These are phyloP conservation scores for Heteromurus nitidus DNA, from an alignment of 2,888 invertebrate genomes.

Conservation along the genomic window DNA sequence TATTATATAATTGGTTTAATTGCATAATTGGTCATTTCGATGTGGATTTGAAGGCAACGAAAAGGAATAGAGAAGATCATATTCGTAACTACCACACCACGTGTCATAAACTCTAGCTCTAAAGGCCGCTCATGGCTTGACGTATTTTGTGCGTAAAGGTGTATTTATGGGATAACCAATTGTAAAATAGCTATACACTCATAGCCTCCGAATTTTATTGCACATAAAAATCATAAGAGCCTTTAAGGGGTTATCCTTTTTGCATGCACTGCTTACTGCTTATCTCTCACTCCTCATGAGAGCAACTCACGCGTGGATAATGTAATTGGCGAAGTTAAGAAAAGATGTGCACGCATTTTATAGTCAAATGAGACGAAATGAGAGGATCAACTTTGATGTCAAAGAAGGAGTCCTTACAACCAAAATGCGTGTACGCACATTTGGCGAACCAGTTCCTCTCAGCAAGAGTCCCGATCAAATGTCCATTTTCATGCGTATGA, in stretches of 20 bases:
- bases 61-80: too few species aligned
- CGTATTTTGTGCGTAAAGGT: slow-evolving; percentile 4
- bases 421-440: background rate
- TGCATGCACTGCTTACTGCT: background rate
- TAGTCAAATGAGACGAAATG: too few species aligned
- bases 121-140: background rate
- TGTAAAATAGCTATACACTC: background rate
- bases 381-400: too few species aligned
- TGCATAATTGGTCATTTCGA: slow-evolving; percentile 33
- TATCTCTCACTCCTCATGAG: background rate
- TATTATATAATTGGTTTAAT: slow-evolving; percentile 41
- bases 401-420: background rate
- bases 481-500: slow-evolving; percentile 22
- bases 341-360: too few species aligned
- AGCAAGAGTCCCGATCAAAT: slow-evolving; percentile 21
- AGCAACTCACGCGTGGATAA: background rate
- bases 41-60: background rate
- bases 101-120: background rate
- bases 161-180: background rate
- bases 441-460: slow-evolving; percentile 49
- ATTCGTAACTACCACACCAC: too few species aligned
- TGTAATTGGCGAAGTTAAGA: too few species aligned
- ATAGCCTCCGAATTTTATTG: slow-evolving; percentile 28
- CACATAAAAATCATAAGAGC: background rate
- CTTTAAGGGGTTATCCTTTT: background rate